phyloP scores from a whole-genome alignment of 2,113 vertebrate genomes.

The Serinus canaria region DNA sequence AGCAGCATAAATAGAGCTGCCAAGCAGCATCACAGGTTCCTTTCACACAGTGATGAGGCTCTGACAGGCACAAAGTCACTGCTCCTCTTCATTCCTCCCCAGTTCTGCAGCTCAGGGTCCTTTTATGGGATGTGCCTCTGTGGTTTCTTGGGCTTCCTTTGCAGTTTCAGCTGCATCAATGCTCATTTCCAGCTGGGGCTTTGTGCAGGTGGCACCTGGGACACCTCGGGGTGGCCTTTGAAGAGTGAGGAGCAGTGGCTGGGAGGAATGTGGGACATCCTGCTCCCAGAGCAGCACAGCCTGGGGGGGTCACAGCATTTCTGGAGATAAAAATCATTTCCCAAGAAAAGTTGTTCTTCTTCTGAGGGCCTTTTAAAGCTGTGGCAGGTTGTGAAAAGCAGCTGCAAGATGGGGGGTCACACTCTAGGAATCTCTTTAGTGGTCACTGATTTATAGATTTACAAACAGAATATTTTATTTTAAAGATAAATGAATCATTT shows the following conservation, averaged over 20 bases:
- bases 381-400: background rate
- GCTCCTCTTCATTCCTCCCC: background rate
- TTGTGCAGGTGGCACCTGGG: background rate
- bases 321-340: background rate
- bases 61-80: constrained; percentile 10
- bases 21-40: background rate
- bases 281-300: background rate
- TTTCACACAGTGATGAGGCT: background rate
- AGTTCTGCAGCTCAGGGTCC: background rate
- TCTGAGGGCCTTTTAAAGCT: background rate
- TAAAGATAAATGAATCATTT: background rate
- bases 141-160: background rate
- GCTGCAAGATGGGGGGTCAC: accelerated
- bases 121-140: background rate
- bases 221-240: background rate
- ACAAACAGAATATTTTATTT: background rate
- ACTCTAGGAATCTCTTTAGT: background rate
- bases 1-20: background rate
- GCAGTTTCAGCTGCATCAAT: background rate
- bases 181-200: background rate
- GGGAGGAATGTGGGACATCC: background rate
- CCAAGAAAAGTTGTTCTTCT: background rate
- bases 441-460: background rate
- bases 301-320: background rate
- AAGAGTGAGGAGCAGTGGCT: background rate